Evolutionary conservation across 2,888 invertebrate species (phyloP).

Genomic region (Archaeoteleia sp.): DNA sequence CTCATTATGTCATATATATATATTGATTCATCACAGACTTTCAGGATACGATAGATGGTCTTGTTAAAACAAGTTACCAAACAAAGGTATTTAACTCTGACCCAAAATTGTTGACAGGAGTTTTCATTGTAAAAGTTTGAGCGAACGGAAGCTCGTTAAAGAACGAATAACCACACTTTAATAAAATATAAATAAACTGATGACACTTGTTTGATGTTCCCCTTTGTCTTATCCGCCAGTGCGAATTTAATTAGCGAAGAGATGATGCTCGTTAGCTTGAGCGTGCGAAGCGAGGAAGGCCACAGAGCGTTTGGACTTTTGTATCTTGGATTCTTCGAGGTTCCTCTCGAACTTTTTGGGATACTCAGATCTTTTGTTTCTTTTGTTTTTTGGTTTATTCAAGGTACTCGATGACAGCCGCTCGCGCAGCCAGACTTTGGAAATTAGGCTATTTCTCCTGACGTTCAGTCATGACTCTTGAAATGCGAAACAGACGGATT

Average conservation of each 20-base stretch:
- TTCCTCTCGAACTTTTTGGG: conserved; percentile 27
- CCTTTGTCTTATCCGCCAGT: neutral
- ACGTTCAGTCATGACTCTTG: neutral
- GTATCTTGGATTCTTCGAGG: conserved; percentile 22
- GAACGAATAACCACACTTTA: too few relatives aligned
- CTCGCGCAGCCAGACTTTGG: conserved; percentile 3
- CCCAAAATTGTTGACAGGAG: too few relatives aligned
- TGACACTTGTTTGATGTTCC: neutral
- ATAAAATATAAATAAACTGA: too few relatives aligned
- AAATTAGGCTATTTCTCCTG: neutral
- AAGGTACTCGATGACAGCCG: conserved; percentile 1
- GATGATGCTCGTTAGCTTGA: neutral
- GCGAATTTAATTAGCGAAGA: conserved; percentile 11
- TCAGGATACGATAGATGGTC: too few relatives aligned
- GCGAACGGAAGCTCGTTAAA: neutral
- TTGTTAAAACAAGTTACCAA: too few relatives aligned
- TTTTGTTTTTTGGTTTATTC: conserved; percentile 37
- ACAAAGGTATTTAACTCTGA: too few relatives aligned
- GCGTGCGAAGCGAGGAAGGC: neutral
- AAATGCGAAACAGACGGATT: neutral
- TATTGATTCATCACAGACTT: too few relatives aligned
- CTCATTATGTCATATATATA: too few relatives aligned
- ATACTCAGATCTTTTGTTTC: neutral
- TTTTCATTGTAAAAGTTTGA: too few relatives aligned
- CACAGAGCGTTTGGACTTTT: neutral